Evolutionary conservation across 2,888 invertebrate species (phyloP).

Genomic region (Dicyrtoma fusca): DNA sequence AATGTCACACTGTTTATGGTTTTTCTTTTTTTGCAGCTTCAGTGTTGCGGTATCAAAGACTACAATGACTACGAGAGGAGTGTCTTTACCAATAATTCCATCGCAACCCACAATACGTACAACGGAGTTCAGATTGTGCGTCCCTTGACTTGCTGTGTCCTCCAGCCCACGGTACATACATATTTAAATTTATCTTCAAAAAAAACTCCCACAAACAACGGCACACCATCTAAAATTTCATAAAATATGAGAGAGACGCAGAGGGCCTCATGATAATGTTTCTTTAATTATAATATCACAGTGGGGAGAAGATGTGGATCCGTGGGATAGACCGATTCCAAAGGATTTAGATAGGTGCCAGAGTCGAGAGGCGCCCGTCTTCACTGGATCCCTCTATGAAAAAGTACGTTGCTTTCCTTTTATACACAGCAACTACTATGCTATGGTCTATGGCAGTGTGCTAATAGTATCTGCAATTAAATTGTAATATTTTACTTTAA

Average conservation of each 20-base stretch:
- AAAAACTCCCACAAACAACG: too few species aligned
- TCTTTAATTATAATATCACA: neutral
- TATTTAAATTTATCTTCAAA: too few species aligned
- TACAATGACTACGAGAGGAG: conserved; percentile 61
- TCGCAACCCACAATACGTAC: conserved; percentile 53
- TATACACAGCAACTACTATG: too few species aligned
- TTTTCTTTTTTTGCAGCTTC: conserved; percentile 44
- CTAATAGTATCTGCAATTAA: too few species aligned
- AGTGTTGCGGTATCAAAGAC: conserved; percentile 62
- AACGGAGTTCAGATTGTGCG: conserved; percentile 32
- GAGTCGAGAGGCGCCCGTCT: conserved; percentile 50
- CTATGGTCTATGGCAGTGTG: too few species aligned
- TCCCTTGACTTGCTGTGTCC: conserved; percentile 58
- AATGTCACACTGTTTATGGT: too few species aligned
- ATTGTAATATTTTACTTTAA: too few species aligned
- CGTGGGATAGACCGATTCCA: conserved; percentile 57
- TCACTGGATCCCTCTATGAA: conserved; percentile 59
- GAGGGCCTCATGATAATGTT: too few species aligned
- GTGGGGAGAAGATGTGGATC: conserved; percentile 46
- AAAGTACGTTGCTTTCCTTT: conserved; percentile 57
- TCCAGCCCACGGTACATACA: neutral
- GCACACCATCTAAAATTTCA: too few species aligned
- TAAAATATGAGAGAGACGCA: too few species aligned
- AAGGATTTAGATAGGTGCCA: conserved; percentile 57
- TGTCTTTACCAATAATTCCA: conserved; percentile 61